phyloP scores from a whole-genome alignment of 2,113 vertebrate species.

The Oenanthe oenanthe region DNA sequence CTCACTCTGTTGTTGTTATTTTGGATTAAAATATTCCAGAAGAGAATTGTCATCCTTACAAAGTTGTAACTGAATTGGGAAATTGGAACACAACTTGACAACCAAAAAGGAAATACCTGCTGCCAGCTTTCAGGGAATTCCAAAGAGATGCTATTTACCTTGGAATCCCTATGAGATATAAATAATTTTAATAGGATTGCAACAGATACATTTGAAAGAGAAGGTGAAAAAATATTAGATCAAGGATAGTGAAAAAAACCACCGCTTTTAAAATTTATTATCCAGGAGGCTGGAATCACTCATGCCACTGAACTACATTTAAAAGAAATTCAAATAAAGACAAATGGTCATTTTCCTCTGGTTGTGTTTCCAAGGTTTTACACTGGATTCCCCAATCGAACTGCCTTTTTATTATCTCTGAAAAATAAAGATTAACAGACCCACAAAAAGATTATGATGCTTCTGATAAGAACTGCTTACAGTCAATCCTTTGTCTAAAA shows the following conservation, averaged over 20 bases:
- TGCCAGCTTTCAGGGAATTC: background rate
- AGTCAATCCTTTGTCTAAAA: background rate
- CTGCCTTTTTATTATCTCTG: background rate
- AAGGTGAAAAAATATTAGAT: background rate
- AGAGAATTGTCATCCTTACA: background rate
- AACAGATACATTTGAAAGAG: background rate
- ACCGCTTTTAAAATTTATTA: background rate
- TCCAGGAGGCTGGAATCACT: background rate
- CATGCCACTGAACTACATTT: background rate
- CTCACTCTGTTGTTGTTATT: fast-evolving
- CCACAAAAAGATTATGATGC: background rate
- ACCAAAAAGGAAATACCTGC: background rate
- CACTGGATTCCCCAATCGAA: background rate
- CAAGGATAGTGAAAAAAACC: background rate
- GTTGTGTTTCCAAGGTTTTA: background rate
- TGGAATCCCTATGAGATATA: background rate
- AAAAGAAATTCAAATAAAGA: background rate
- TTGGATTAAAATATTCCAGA: background rate
- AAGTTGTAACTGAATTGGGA: background rate
- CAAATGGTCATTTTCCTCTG: background rate
- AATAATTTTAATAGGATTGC: background rate
- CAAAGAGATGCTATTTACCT: background rate
- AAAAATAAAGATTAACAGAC: background rate
- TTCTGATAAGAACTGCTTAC: background rate
- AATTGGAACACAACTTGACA: background rate